These are phyloP conservation scores for Tachyglossus aculeatus DNA, from an alignment of 2,797 vertebrate genomes.

Conservation along the genomic window DNA sequence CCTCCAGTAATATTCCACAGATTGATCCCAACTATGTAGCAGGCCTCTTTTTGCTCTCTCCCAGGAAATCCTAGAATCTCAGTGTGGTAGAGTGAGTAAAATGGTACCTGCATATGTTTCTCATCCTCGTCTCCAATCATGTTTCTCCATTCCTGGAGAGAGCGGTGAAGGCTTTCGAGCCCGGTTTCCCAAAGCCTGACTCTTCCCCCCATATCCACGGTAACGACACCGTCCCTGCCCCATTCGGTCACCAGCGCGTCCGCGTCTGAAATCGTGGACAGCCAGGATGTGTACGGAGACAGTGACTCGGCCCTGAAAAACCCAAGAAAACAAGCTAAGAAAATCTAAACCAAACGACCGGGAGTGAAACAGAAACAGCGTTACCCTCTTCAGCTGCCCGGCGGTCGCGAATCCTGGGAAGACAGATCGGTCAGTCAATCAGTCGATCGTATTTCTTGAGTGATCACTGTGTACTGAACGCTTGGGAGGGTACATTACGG, in stretches of 20 bases:
- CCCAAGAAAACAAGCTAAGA: not conserved
- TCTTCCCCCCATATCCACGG: constrained; percentile 90
- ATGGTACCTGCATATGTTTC: constrained; percentile 85
- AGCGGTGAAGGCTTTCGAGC: constrained; percentile 85
- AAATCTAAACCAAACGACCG: not conserved
- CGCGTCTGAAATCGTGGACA: constrained; percentile 87
- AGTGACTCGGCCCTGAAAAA: constrained; percentile 80
- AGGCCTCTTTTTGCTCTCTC: not conserved
- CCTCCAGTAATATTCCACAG: not conserved
- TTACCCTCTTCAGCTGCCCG: too few species aligned
- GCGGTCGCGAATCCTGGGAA: too few species aligned
- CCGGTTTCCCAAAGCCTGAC: constrained; percentile 95
- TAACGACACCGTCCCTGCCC: constrained; percentile 83
- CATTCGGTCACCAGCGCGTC: constrained; percentile 85
- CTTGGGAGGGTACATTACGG: too few species aligned
- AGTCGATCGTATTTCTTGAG: too few species aligned
- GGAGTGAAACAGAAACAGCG: not conserved
- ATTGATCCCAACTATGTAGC: not conserved
- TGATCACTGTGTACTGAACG: too few species aligned
- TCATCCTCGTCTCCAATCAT: constrained; percentile 93
- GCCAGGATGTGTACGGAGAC: constrained; percentile 91
- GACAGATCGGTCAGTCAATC: too few species aligned
- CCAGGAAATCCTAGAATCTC: not conserved
- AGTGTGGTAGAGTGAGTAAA: not conserved
- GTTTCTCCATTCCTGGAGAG: constrained; percentile 92